Conservation (phyloP, 1,140 invertebrate species). For the Drosophila pseudoobscura region DNA sequence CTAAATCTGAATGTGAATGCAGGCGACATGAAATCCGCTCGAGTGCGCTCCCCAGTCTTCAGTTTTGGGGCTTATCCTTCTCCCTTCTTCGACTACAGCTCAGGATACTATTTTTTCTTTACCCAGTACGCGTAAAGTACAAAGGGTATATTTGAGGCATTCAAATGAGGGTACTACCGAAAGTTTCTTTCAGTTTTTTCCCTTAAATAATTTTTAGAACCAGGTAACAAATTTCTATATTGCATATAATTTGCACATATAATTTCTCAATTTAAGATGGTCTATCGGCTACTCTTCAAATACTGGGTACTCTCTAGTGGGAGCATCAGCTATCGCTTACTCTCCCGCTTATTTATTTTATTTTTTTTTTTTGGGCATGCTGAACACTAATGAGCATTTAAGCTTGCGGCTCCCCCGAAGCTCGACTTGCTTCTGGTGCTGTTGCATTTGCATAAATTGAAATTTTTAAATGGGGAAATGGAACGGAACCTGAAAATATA, state of each 20-base stretch:
- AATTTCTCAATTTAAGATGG: too few relatives aligned
- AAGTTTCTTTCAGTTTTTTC: not conserved
- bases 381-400: constrained; percentile 70
- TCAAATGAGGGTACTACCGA: too few relatives aligned
- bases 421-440: constrained; percentile 23
- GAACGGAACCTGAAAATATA: constrained; percentile 16
- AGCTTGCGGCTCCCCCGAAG: constrained; percentile 43
- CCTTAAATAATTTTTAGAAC: too few relatives aligned
- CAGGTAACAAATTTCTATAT: too few relatives aligned
- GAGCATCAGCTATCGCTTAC: too few relatives aligned
- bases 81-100: too few relatives aligned
- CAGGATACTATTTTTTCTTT: too few relatives aligned
- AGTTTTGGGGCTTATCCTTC: not conserved
- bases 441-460: constrained; percentile 78
- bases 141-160: not conserved
- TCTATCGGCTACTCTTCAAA: too few relatives aligned
- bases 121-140: too few relatives aligned
- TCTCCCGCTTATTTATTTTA: not conserved
- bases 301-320: too few relatives aligned
- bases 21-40: constrained; percentile 45
- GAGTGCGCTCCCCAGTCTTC: constrained; percentile 17
- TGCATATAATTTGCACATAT: too few relatives aligned
- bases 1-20: constrained; percentile 65
- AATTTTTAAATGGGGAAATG: constrained; percentile 46
- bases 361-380: constrained; percentile 11